Base-by-base conservation (phyloP, 2,113 vertebrate species). In the Ibidorhyncha struthersii region DNA sequence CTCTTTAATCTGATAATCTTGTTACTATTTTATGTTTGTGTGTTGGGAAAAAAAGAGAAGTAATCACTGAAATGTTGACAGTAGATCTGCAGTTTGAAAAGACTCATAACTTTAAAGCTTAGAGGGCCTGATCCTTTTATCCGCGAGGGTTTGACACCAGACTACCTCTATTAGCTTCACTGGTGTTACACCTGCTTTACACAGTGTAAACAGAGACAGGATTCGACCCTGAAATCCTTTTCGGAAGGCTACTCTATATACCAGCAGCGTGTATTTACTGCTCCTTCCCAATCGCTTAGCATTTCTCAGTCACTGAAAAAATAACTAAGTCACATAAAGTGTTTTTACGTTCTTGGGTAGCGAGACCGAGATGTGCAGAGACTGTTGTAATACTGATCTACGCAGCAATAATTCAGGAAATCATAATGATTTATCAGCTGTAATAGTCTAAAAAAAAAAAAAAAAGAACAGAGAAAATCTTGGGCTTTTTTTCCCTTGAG, bases 1-100 rank as follows among this genome's bases (percentile, higher is more conserved):
- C 91, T 92, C 86, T 92, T 71, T 97, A 97, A 97, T 94, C 89
- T 97, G 93, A 87, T 96, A 94, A 94, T 97, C 96, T 97, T 89
- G 95, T 97, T 97, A 95, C 78, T 94, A 86, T 94, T 90, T 93
- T 93, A 93, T 89, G 89, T 90, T 89, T 94, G 96, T 96, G 86
- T 95, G 86, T 74, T 87, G 94, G 89, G 47, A 89, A 86, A 58
- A 56, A 77, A 41, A 91, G 59, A 89, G 89, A 91, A 96, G 91
- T 94, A 97, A 97, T 93, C 73, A 86, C 85, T 65, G 96, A 92
- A 94, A 89, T 89, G 94, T 94, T 82, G 85, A 80, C 89, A 86
- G 76, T 84, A 96, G 92, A 96, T 76, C 53, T 86, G 59, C 80
- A 91, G 67, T 97, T 95, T 94, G 89, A 94, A 97, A 96, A 96